Base-by-base conservation (phyloP, 2,113 vertebrate genomes). In the Zosterops pallidus region DNA sequence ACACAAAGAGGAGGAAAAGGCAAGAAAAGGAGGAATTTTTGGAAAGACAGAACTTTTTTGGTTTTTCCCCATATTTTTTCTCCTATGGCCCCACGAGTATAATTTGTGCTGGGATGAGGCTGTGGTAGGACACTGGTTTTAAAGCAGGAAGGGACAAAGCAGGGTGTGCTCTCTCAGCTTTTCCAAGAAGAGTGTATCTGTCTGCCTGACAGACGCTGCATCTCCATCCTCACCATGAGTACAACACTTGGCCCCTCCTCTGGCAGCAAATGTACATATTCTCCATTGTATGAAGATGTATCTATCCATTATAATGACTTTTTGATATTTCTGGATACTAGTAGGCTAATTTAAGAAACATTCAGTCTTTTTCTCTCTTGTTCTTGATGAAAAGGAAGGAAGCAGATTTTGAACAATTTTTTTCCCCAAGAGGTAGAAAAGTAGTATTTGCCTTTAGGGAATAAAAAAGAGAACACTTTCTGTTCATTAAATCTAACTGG, bases 31-130 rank as follows among this genome's bases (percentile, higher is more conserved):
- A 1, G 3, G 35, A 26, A 6, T 19, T 80, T 89, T 26, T 63
- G 64, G 77, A 65, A 65, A 55, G 0, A 5, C 47, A 24, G 41
- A 35, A 28, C 10, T 2, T 42, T 3, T 39, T 39, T 39, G 39
- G 11, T 39, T 39, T 39, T 39, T 39, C 39, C 39, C 39, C 39
- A 39, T 39, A 12, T 39, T 39, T 46, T 11, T 20, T 47, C 41
- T 6, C 14, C 22, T 3, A 0, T 17, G 42, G 22, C 37, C 49
- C 55, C 19, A 4, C 0, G 0, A 11, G 33, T 47, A 2, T 23
- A 5, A 4, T n/a, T 9, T 19, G 26, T 80, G 74, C 42, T 55
- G 64, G 24, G 42, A 1, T 11, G 33, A 22, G 57, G 67, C 70
- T 49, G 76, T 8, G 37, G 24, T 18, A 1, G 29, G 67, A 25